Conservation (phyloP, 1,140 invertebrate species). For the Orussus abietinus region DNA sequence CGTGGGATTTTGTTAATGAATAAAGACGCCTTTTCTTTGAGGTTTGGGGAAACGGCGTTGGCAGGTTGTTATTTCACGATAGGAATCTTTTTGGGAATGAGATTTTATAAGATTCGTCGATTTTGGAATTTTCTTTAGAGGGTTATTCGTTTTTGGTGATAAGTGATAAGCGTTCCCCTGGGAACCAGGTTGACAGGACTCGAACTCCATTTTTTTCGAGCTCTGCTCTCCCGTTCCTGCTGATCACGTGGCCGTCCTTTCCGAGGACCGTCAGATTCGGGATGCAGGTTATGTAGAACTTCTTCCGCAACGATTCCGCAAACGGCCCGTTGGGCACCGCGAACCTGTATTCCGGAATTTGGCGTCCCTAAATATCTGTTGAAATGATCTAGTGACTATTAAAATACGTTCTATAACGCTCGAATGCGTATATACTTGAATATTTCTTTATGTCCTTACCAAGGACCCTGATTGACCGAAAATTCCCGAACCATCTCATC, state of each 20-base stretch:
- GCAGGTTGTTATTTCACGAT: no score
- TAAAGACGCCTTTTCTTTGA: no score
- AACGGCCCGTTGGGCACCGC: slow-evolving; percentile 20
- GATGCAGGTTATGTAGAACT: slow-evolving; percentile 19
- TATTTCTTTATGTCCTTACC: no score
- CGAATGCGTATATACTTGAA: no score
- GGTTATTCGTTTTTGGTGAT: not conserved
- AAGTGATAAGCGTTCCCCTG: no score
- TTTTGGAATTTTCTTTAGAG: no score
- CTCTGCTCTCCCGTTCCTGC: slow-evolving; percentile 15
- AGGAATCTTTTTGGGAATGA: no score
- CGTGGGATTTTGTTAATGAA: no score
- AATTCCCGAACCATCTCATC: slow-evolving; percentile 19
- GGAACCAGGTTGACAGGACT: slow-evolving; percentile 16
- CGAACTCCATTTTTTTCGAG: slow-evolving; percentile 15
- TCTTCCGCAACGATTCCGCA: slow-evolving; percentile 13
- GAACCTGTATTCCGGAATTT: slow-evolving; percentile 14
- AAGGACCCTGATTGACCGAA: slow-evolving; percentile 20
- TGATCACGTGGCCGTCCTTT: slow-evolving; percentile 18
- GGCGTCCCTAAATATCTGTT: not conserved
- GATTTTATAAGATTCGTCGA: no score
- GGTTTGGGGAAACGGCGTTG: no score
- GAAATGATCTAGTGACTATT: not conserved
- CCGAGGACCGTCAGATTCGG: slow-evolving; percentile 17
- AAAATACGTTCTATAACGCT: not conserved